These are phyloP conservation scores for Nycticryphes semicollaris DNA, from an alignment of 2,113 vertebrate species.

Conservation along the genomic window DNA sequence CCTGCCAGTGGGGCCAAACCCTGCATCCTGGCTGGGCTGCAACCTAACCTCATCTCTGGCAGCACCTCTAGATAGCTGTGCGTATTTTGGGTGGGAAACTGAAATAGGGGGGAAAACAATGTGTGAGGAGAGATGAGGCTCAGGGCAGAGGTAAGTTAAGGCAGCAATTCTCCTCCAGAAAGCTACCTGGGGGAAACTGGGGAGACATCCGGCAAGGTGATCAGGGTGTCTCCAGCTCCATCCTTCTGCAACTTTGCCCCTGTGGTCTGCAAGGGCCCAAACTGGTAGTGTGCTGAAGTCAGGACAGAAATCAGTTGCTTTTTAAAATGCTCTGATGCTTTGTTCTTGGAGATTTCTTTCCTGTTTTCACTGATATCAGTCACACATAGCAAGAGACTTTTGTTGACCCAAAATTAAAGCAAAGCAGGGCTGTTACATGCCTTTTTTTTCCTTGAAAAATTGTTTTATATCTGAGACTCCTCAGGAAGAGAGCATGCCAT, in stretches of 20 bases:
- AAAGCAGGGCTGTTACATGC: neutral
- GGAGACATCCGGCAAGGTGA: too few relatives aligned
- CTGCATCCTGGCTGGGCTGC: neutral
- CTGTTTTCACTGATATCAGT: neutral
- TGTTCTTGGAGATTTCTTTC: neutral
- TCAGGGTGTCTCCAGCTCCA: neutral
- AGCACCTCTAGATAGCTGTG: neutral
- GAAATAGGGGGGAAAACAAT: accelerated
- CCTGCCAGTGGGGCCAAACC: neutral
- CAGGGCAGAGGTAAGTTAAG: neutral
- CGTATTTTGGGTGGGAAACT: neutral
- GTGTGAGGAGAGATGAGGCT: neutral
- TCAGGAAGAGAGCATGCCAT: neutral
- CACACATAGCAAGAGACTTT: neutral
- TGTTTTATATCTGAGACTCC: neutral
- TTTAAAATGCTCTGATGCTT: neutral
- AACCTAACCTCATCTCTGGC: neutral
- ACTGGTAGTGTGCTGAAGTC: neutral
- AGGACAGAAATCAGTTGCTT: neutral
- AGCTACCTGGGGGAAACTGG: accelerated
- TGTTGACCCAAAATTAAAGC: neutral
- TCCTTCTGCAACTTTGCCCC: neutral
- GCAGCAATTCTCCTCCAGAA: neutral
- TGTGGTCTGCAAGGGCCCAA: neutral
- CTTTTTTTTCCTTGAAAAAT: neutral